Evolutionary conservation across 2,797 vertebrate species (phyloP).

Genomic region (Dryobates pubescens): DNA sequence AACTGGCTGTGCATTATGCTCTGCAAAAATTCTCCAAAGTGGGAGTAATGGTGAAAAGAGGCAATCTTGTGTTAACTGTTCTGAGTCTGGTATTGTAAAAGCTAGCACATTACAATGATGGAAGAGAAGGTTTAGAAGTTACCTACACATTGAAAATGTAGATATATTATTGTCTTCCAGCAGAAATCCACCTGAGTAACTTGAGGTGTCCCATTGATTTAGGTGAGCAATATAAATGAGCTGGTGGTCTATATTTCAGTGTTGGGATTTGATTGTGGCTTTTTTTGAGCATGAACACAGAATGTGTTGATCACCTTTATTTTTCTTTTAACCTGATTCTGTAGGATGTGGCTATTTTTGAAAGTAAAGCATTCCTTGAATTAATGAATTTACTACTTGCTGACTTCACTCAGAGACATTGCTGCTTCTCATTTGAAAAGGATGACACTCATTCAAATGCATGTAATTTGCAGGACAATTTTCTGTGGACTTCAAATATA

Average conservation of each 20-base stretch:
- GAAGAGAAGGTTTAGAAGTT: neutral
- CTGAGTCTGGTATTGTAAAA: neutral
- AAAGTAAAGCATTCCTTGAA: neutral
- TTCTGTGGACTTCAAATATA: neutral
- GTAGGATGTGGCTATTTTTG: neutral
- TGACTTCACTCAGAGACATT: neutral
- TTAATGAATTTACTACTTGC: neutral
- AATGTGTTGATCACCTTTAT: neutral
- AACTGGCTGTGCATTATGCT: neutral
- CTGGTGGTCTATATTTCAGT: neutral
- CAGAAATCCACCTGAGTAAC: neutral
- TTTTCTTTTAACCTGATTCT: neutral
- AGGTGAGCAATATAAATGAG: neutral
- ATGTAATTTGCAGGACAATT: neutral
- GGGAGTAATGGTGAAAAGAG: neutral
- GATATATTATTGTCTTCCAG: neutral
- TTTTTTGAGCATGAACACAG: neutral
- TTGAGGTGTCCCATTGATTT: neutral
- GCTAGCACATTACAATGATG: neutral
- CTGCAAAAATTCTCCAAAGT: neutral
- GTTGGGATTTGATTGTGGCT: neutral
- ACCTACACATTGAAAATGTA: neutral
- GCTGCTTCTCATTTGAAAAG: neutral
- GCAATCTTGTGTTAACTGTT: neutral
- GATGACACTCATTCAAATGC: neutral